A percentile compares a stretch with the other conserved stretches of the same genome.
Evolutionary conservation across 2,797 vertebrate species (phyloP).

Genomic region (Hylomyscus alleni): DNA sequence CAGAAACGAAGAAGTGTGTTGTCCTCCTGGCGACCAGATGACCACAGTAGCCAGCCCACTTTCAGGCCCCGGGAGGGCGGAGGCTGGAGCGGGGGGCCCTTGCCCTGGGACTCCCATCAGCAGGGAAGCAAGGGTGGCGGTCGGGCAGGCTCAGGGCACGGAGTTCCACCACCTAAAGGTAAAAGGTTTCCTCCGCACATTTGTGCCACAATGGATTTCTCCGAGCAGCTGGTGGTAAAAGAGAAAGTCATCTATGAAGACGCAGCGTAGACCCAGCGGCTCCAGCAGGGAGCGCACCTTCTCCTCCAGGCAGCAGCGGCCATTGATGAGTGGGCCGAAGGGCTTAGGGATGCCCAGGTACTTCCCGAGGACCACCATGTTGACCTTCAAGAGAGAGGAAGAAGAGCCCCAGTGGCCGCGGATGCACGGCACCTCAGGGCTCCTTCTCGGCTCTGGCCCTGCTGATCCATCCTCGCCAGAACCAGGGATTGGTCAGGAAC

Average conservation of each 20-base stretch:
- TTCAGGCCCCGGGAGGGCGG: background rate
- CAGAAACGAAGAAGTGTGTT: rapidly evolving
- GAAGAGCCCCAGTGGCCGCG: background rate
- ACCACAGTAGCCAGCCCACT: background rate
- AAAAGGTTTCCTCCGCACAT: constrained; percentile 91
- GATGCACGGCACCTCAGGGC: rapidly evolving
- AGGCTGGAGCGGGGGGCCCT: background rate
- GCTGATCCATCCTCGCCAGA: background rate
- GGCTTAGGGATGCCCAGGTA: constrained; percentile 95
- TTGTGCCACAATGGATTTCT: constrained; percentile 96
- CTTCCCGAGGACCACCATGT: constrained; percentile 95
- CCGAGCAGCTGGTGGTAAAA: constrained; percentile 92
- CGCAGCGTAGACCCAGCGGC: constrained; percentile 92
- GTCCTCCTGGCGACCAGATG: background rate
- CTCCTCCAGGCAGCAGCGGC: constrained; percentile 92
- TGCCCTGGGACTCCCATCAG: background rate
- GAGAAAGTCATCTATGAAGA: constrained; percentile 93
- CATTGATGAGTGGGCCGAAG: constrained; percentile 92
- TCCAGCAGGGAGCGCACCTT: constrained; percentile 91
- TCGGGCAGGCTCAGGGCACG: constrained; percentile 87
- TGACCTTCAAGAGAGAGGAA: constrained; percentile 89
- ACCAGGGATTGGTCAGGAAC: background rate
- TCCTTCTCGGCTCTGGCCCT: background rate
- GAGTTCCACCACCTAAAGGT: constrained; percentile 94
- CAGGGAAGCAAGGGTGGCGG: background rate